Evolutionary conservation across 2,888 invertebrate species (phyloP).

Genomic region (Amiota communis): DNA sequence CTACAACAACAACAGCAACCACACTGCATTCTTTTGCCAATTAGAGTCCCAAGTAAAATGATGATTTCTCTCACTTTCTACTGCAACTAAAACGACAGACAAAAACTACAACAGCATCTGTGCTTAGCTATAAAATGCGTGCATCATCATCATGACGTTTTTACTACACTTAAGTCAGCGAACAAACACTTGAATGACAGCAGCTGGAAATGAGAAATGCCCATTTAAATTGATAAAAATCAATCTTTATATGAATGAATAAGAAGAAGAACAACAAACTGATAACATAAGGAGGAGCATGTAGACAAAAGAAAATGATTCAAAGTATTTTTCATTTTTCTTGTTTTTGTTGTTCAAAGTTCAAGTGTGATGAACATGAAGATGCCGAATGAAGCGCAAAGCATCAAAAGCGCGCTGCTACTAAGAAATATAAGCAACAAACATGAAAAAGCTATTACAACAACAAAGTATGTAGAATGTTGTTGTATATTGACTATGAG

Average conservation of each 20-base stretch:
- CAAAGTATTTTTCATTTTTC: no score
- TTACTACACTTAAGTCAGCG: no score
- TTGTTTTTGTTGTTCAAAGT: no score
- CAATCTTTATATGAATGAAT: no score
- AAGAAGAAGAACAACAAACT: no score
- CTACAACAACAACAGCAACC: no score
- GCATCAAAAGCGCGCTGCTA: conserved; percentile 29
- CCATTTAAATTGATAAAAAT: background rate
- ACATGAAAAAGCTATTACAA: conserved; percentile 19
- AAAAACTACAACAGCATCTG: conserved; percentile 42
- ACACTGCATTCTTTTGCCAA: conserved; percentile 46
- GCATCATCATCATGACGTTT: background rate
- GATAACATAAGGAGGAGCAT: no score
- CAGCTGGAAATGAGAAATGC: background rate
- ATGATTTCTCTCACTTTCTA: no score
- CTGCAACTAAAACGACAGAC: conserved; percentile 29
- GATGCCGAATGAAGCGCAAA: background rate
- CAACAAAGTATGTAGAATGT: conserved; percentile 37
- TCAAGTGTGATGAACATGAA: no score
- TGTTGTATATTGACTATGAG: conserved; percentile 22
- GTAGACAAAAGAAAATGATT: no score
- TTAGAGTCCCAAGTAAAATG: conserved; percentile 38
- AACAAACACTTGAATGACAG: conserved; percentile 3
- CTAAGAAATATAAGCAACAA: conserved; percentile 19
- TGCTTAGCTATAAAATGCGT: conserved; percentile 7